Conservation (phyloP, 2,113 vertebrate genomes). For the Pelobates fuscus region DNA sequence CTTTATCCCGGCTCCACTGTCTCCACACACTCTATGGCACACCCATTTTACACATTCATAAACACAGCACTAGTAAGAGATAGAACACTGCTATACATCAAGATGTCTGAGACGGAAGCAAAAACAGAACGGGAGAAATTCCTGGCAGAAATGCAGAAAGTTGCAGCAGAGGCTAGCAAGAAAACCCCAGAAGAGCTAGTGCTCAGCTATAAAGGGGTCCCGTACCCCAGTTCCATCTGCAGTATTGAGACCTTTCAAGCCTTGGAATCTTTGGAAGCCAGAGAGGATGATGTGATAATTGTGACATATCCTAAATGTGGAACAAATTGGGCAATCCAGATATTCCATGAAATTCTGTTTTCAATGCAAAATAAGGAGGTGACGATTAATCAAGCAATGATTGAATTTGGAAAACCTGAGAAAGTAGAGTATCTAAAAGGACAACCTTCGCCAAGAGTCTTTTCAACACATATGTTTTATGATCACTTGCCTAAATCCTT, state of each 20-base stretch:
- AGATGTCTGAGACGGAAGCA: neutral
- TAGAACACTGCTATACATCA: too few relatives aligned
- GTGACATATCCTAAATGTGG: slow-evolving; percentile 71
- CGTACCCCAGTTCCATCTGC: slow-evolving; percentile 59
- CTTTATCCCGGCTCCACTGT: too few relatives aligned
- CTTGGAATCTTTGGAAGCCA: slow-evolving; percentile 60
- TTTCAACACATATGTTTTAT: slow-evolving; percentile 64
- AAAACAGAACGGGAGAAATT: slow-evolving; percentile 28
- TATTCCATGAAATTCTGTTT: slow-evolving; percentile 22
- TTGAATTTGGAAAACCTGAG: slow-evolving; percentile 34
- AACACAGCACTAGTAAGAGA: too few relatives aligned
- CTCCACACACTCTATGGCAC: too few relatives aligned
- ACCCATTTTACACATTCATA: too few relatives aligned
- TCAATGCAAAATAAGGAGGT: neutral
- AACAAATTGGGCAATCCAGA: slow-evolving; percentile 32
- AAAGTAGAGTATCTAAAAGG: slow-evolving; percentile 57
- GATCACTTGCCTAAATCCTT: slow-evolving; percentile 59
- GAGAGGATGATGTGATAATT: slow-evolving; percentile 69
- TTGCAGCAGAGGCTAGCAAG: neutral
- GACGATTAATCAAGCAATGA: neutral
- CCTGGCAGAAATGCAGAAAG: neutral
- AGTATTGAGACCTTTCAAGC: slow-evolving; percentile 58
- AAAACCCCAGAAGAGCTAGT: slow-evolving; percentile 62
- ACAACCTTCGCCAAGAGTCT: slow-evolving; percentile 63
- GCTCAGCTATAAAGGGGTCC: slow-evolving; percentile 59